Conservation (phyloP, 1,140 invertebrate genomes). For the Ridgeia piscesae region DNA sequence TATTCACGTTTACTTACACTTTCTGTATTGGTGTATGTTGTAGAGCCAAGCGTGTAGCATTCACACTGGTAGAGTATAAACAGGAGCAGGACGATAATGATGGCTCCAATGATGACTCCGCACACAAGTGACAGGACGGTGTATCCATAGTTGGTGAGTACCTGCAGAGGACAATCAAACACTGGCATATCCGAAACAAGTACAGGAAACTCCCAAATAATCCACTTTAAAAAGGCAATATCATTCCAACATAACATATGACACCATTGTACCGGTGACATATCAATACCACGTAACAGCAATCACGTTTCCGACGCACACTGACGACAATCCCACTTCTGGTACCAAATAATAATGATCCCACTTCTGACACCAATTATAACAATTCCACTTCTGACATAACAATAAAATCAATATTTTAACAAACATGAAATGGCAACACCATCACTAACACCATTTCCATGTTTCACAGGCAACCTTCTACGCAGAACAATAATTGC, state of each 20-base stretch:
- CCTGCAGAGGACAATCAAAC: conserved; percentile 34
- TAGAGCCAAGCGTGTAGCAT: not conserved
- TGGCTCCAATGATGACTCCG: conserved; percentile 34
- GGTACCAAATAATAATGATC: no score
- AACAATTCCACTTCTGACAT: no score
- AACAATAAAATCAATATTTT: no score
- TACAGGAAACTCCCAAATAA: not conserved
- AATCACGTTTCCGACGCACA: no score
- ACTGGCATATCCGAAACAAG: not conserved
- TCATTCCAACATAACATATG: not conserved
- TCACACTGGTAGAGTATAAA: conserved; percentile 29
- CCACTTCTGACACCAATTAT: no score
- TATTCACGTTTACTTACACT: not conserved
- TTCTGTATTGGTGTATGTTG: not conserved
- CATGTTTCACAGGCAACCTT: no score
- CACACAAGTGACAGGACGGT: conserved; percentile 45
- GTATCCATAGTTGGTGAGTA: conserved; percentile 48
- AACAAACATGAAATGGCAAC: no score
- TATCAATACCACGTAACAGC: not conserved
- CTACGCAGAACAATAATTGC: no score
- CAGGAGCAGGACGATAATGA: conserved; percentile 36
- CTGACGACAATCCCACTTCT: no score
- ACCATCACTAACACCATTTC: no score
- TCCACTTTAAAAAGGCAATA: no score
- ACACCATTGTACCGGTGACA: not conserved